phyloP scores from a whole-genome alignment of 53 echinoderm and acorn worm genomes.

The Astropecten irregularis region DNA sequence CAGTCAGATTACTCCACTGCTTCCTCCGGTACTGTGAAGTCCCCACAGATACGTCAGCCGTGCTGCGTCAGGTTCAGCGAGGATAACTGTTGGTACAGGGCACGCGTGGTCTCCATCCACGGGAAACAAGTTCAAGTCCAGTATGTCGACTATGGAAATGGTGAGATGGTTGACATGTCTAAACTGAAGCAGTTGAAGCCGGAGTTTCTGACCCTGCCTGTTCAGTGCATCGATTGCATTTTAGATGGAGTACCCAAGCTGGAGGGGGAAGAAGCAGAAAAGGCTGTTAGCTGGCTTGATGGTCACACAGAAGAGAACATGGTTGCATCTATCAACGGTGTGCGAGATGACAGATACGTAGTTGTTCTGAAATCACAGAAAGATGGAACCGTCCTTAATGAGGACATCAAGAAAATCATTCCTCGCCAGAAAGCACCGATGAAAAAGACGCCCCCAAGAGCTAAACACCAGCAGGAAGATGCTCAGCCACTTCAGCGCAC shows the following conservation, averaged over 20 bases:
- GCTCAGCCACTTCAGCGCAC: neutral
- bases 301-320: constrained; percentile 22
- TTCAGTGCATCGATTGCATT: constrained; percentile 82
- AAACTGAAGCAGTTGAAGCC: constrained; percentile 60
- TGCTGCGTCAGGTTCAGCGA: constrained; percentile 93
- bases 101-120: constrained; percentile 58
- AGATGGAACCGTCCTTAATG: constrained; percentile 5
- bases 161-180: constrained; percentile 64
- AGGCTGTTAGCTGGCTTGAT: constrained; percentile 14
- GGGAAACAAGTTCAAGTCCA: constrained; percentile 65
- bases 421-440: neutral
- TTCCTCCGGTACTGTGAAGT: constrained; percentile 12
- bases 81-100: constrained; percentile 87
- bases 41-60: constrained; percentile 54
- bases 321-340: constrained; percentile 13
- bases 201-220: constrained; percentile 71
- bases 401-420: constrained; percentile 54
- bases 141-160: constrained; percentile 95
- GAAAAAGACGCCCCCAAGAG: neutral
- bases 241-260: constrained; percentile 66
- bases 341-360: constrained; percentile 11
- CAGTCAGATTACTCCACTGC: constrained; percentile 59
- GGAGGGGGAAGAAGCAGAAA: constrained; percentile 14
- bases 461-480: neutral
- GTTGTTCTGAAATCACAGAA: constrained; percentile 35